Percentiles rank a stretch among this genome's conserved stretches.
Conservation (phyloP, 2,113 vertebrate genomes). For the Rhea americana region DNA sequence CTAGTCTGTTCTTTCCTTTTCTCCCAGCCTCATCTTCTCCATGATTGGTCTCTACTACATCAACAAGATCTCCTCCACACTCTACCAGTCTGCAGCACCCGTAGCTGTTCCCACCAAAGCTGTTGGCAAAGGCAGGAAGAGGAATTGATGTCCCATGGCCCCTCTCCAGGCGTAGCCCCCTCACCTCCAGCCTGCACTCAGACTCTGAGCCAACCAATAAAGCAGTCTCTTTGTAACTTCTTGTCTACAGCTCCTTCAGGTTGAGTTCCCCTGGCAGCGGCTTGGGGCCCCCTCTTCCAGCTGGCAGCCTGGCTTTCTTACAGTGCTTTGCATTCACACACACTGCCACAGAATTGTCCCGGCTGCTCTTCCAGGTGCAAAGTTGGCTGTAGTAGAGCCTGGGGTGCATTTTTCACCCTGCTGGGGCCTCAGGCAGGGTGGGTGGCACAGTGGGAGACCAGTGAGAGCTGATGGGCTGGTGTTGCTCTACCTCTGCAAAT, state of each 20-base stretch:
- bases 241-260: neutral
- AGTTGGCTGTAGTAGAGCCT: rapidly evolving
- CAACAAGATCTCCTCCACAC: conserved; percentile 94
- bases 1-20: neutral
- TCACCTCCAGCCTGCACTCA: rapidly evolving
- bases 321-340: rapidly evolving
- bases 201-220: conserved; percentile 55
- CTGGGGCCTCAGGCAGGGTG: rapidly evolving
- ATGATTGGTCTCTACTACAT: conserved; percentile 92
- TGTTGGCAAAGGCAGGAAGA: conserved; percentile 91
- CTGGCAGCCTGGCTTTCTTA: rapidly evolving
- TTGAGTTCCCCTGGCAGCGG: neutral
- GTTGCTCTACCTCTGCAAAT: neutral
- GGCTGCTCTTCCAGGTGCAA: rapidly evolving
- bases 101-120: conserved; percentile 77
- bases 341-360: rapidly evolving
- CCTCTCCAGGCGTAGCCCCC: neutral
- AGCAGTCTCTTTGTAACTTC: conserved; percentile 64
- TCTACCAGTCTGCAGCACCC: conserved; percentile 85
- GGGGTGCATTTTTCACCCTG: rapidly evolving
- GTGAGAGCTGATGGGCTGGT: neutral
- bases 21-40: conserved; percentile 89
- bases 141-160: conserved; percentile 78
- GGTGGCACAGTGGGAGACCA: rapidly evolving
- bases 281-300: neutral